These are phyloP conservation scores for Karalla daura DNA, from an alignment of 2,797 vertebrate genomes.

Conservation along the genomic window DNA sequence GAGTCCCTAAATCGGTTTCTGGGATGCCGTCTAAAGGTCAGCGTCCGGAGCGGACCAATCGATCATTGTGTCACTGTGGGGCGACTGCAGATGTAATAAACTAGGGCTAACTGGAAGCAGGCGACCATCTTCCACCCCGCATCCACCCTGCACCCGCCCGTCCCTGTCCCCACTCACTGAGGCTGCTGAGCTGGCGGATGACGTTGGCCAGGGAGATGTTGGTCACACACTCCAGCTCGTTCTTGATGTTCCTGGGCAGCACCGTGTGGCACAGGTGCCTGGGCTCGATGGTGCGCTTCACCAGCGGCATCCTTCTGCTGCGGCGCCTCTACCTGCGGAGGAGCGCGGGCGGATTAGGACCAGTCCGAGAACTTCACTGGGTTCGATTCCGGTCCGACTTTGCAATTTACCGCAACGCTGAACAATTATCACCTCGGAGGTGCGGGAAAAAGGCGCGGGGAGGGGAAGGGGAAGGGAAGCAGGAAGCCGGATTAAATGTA, in stretches of 20 bases:
- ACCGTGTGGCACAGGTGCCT: conserved; percentile 98
- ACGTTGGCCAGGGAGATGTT: conserved; percentile 99
- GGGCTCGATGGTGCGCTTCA: conserved; percentile 98
- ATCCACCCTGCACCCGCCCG: too few relatives aligned
- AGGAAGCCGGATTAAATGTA: background rate
- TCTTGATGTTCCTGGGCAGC: conserved; percentile 95
- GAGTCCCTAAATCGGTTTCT: background rate
- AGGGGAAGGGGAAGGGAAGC: conserved; percentile 20
- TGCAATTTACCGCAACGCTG: background rate
- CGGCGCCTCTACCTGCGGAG: conserved; percentile 66
- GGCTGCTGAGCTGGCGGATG: conserved; percentile 97
- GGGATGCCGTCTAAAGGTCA: too few relatives aligned
- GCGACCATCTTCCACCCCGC: too few relatives aligned
- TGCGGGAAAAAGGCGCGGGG: background rate
- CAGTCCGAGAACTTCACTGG: too few relatives aligned
- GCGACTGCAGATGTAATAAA: too few relatives aligned
- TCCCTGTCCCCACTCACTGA: conserved; percentile 98
- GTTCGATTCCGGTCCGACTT: background rate
- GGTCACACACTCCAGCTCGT: conserved; percentile 98
- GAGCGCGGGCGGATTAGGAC: conserved; percentile 68
- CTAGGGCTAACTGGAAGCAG: too few relatives aligned
- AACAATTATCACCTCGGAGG: background rate
- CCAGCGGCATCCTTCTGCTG: conserved; percentile 92
- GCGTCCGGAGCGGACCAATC: background rate
- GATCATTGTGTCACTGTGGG: too few relatives aligned